A percentile compares a stretch with the other conserved stretches of the same genome.
These are phyloP conservation scores for Ariopsis seemanni DNA, from an alignment of 2,113 vertebrate genomes.

Conservation along the genomic window DNA sequence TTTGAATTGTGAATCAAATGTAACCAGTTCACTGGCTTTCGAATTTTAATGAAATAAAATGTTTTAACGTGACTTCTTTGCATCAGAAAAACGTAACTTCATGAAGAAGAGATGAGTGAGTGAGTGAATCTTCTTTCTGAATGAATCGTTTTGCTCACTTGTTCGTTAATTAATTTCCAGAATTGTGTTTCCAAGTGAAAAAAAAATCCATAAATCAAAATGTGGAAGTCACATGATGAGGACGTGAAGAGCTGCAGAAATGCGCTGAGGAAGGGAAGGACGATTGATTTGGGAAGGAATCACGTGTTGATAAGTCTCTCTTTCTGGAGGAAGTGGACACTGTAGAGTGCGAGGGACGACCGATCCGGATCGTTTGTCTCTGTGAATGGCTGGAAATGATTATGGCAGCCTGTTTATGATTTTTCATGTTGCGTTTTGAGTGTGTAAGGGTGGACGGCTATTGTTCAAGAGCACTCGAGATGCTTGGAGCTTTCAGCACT, in stretches of 20 bases:
- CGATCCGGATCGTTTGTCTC: background rate
- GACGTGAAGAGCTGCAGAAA: background rate
- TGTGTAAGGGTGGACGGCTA: background rate
- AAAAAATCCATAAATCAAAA: too few species aligned
- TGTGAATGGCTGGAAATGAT: conserved; percentile 8
- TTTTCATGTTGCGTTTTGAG: background rate
- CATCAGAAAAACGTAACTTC: background rate
- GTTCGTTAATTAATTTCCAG: background rate
- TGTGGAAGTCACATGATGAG: background rate
- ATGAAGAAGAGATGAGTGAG: background rate
- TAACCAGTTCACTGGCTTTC: background rate
- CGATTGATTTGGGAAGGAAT: background rate
- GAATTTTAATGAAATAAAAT: background rate
- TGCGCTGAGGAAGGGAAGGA: background rate
- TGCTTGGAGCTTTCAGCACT: conserved; percentile 27
- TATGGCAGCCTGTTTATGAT: background rate
- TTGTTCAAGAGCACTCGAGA: conserved; percentile 27
- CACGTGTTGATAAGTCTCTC: background rate
- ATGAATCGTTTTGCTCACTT: background rate
- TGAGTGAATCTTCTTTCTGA: background rate
- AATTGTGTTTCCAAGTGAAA: background rate
- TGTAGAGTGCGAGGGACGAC: background rate
- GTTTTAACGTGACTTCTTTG: background rate
- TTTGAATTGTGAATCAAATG: background rate
- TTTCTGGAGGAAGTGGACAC: background rate